phyloP scores from a whole-genome alignment of 2,888 invertebrate genomes.

The Sinopyrophorus schimmeli region DNA sequence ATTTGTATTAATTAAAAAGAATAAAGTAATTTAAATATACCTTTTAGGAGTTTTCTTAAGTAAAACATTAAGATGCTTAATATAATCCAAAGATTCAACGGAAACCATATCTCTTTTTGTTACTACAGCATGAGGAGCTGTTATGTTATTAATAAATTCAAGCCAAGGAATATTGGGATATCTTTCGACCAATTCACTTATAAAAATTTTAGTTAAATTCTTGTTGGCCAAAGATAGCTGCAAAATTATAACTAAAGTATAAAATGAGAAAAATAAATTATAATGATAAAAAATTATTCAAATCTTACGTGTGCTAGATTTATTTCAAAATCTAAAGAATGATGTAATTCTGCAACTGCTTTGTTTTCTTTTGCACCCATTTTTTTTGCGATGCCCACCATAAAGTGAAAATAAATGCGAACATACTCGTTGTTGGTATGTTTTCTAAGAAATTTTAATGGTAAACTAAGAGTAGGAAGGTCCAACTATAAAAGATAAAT shows the following conservation, averaged over 20 bases:
- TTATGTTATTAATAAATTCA: conserved; percentile 1
- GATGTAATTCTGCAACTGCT: conserved; percentile 7
- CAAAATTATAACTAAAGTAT: too few species aligned
- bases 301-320: conserved; percentile 10
- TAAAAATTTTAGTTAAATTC: too few species aligned
- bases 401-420: conserved; percentile 12
- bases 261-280: too few species aligned
- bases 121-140: neutral
- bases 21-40: neutral
- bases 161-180: conserved; percentile 10
- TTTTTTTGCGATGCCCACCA: conserved; percentile 9
- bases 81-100: neutral
- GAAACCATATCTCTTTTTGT: conserved; percentile 10
- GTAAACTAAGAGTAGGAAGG: neutral
- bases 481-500: conserved; percentile 7
- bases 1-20: too few species aligned
- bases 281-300: neutral
- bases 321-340: conserved; percentile 12
- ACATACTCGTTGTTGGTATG: neutral
- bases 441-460: neutral
- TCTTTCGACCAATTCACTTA: conserved; percentile 1
- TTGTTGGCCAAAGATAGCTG: too few species aligned
- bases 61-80: neutral
- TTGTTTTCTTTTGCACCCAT: conserved; percentile 12
- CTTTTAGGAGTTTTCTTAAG: conserved; percentile 2